These are phyloP conservation scores for Lagopus leucura DNA, from an alignment of 2,113 vertebrate genomes.

Conservation along the genomic window DNA sequence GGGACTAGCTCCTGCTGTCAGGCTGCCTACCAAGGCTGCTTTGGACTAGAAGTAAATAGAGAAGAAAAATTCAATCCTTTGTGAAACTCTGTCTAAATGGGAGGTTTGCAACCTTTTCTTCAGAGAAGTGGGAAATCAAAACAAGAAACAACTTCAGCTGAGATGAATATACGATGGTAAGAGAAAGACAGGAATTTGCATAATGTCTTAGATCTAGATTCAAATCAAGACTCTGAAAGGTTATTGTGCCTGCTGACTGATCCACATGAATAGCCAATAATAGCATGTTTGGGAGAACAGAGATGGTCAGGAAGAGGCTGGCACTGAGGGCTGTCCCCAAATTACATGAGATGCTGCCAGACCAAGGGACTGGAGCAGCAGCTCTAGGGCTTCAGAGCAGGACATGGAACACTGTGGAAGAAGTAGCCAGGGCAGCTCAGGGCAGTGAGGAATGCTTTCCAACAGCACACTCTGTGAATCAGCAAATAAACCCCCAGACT, in stretches of 20 bases:
- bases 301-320: background rate
- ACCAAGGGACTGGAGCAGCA: background rate
- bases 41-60: background rate
- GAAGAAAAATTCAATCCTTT: background rate
- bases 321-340: background rate
- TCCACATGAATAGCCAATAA: background rate
- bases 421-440: background rate
- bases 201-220: background rate
- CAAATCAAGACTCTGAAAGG: background rate
- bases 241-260: background rate
- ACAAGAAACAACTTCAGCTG: background rate
- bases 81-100: background rate
- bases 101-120: background rate
- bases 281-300: background rate
- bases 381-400: background rate
- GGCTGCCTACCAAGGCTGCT: background rate
- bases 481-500: background rate
- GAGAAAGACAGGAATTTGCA: background rate
- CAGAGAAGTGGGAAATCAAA: background rate
- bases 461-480: background rate
- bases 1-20: conserved; percentile 20
- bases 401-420: background rate
- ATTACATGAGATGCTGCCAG: accelerated
- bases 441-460: background rate
- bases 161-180: accelerated